Percentiles rank a stretch among this genome's conserved stretches.
phyloP scores from a whole-genome alignment of 2,797 vertebrate species.

The Gallinago stenura region DNA sequence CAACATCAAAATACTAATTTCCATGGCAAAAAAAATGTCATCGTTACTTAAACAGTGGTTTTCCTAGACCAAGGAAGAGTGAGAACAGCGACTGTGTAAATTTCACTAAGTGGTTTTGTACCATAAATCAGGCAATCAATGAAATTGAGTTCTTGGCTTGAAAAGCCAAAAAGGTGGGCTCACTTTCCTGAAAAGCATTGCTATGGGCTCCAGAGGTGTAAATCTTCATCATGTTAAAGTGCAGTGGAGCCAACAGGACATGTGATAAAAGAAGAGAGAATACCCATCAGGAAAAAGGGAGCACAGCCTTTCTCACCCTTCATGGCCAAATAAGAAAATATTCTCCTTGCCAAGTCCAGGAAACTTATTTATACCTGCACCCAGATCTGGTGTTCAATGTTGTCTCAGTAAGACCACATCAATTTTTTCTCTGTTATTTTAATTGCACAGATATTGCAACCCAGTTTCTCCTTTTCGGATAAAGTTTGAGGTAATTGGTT shows the following conservation, averaged over 20 bases:
- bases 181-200: conserved; percentile 20
- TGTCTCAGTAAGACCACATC: not conserved
- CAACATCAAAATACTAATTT: not conserved
- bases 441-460: not conserved
- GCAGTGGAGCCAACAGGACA: not conserved
- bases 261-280: not conserved
- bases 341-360: not conserved
- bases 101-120: conserved; percentile 52
- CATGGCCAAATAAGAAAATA: not conserved
- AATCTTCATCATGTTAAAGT: conserved; percentile 19
- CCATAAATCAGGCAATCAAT: conserved; percentile 55
- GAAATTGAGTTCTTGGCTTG: conserved; percentile 51
- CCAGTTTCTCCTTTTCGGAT: not conserved
- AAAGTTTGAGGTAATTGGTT: not conserved
- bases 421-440: not conserved
- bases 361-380: not conserved
- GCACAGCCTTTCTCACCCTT: not conserved
- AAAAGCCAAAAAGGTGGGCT: conserved; percentile 32
- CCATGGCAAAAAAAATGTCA: not conserved
- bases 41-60: not conserved
- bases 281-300: not conserved
- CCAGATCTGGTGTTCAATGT: not conserved
- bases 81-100: not conserved
- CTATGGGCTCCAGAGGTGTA: not conserved
- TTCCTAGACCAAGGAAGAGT: not conserved